Base-by-base conservation (phyloP, 2,888 invertebrate species). In the Glomeris marginata region DNA sequence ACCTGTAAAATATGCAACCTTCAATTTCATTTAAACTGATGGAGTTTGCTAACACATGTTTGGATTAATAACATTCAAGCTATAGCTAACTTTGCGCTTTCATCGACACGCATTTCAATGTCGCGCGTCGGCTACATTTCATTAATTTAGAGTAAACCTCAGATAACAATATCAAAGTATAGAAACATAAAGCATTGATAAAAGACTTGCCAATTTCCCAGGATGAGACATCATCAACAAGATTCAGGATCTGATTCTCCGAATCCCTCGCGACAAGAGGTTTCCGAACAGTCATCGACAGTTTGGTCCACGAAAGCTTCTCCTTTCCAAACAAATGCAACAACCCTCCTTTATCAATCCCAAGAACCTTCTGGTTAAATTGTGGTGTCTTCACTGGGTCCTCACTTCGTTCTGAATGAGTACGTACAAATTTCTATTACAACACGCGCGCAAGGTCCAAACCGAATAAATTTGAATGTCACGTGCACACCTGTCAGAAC, bases 241-340 rank as follows among this genome's bases (percentile, higher is more conserved):
- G 20, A 18, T 41, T 20, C 16, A 41, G 3, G 21, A 41, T 20
- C 5, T 20, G 20, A 20, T 41, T 13, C 16, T 18, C 41, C 18
- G 41, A 8, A 10, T n/a, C 2, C n/a, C 5, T 2, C 6, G 42
- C 10, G 43, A 42, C 41, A n/a, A 33, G 20, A 10, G 51, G 47
- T 16, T 36, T 47, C 5, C n/a, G 20, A 1, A 51, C 36, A 3
- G 51, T 51, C 35, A 37, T 22, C 2, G 47, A 46, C 28, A 51
- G 20, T 37, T 51, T 51, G 10, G 51, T 51, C 51, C 51, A 51
- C 6, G 45, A 46, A 11, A 51, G 16, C 13, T 40, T 41, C 22
- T 38, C 16, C 41, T 51, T 45, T 2, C 51, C 51, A 35, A 47
- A 47, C 15, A 51, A 36, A 33, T 47, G 47, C 16, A 51, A 36